These are phyloP conservation scores for Oncorhynchus masou DNA, from an alignment of 2,113 vertebrate species.

Conservation along the genomic window DNA sequence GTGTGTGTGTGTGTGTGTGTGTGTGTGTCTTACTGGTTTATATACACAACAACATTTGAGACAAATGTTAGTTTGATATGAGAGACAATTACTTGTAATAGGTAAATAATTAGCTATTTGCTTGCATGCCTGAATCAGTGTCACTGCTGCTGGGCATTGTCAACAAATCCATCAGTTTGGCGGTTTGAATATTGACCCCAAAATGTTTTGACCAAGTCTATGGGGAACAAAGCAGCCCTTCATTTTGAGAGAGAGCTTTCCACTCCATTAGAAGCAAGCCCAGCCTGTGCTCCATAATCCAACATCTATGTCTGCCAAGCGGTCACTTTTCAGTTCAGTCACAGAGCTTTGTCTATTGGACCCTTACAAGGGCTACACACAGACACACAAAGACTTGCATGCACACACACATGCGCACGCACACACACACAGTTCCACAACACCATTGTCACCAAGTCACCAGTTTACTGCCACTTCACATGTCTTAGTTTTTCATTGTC, in stretches of 20 bases:
- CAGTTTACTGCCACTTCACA: too few species aligned
- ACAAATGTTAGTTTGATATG: background rate
- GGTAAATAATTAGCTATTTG: background rate
- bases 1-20: background rate
- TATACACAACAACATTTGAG: background rate
- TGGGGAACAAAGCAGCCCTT: constrained; percentile 9
- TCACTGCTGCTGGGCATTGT: background rate
- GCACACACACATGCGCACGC: background rate
- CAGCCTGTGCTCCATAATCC: constrained; percentile 23
- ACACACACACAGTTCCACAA: background rate
- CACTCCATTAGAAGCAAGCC: constrained; percentile 34
- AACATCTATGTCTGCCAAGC: constrained; percentile 18
- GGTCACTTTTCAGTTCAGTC: constrained; percentile 18
- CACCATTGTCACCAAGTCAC: too few species aligned
- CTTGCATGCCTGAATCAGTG: constrained; percentile 3
- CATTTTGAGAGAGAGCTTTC: constrained; percentile 31
- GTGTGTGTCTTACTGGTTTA: background rate
- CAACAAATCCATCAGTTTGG: constrained; percentile 9
- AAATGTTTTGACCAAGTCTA: constrained; percentile 28
- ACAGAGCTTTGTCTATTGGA: background rate
- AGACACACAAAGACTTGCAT: background rate
- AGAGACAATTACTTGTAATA: background rate
- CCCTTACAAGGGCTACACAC: background rate
- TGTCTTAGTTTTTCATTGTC: background rate
- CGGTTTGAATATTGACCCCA: constrained; percentile 16